Evolutionary conservation across 2,113 vertebrate genomes (phyloP), one percentile per base, ranked within the genome.

Genomic region (Callospermophilus lateralis): DNA sequence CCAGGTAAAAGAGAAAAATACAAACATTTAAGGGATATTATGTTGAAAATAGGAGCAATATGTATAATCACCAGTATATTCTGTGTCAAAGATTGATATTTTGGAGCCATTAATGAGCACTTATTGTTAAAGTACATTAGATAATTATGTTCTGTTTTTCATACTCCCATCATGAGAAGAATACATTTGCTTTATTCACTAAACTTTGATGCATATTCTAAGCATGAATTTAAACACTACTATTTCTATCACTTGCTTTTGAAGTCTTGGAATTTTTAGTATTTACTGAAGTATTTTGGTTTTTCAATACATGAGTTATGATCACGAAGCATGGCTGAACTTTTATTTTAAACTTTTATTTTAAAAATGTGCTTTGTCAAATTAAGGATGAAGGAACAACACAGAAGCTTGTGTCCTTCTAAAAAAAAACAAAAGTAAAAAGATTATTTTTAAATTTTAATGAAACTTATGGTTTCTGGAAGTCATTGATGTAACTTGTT

Each of bases 381-480:
- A 80, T 94, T 34, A 94, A 95, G 1, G 4, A 51, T 77, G 26
- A 84, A 93, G 80, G 39, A 90, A 80, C 84, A 32, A 92, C 17
- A 74, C 24, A 51, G 53, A 73, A 2, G 8, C 19, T 73, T 22
- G 0, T 88, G n/a, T 15, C 37, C 2, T 86, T 97, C 70, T 34
- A 45, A 45, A 45, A 34, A 61, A 45, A 83, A 22, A 55, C 17
- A 55, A 20, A 7, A 16, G 4, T 51, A 81, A 85, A 94, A 84
- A 53, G 83, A 67, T 37, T 0, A 15, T 0, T n/a, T 92, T 95
- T 77, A 95, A 65, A 90, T 86, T 78, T 24, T 24, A 45, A 89
- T 1, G 15, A 13, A 97, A 97, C 61, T 81, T 68, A 53, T 93
- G 4, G 26, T 84, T 96, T 94, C n/a, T 92, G 32, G 24, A 34